Evolutionary conservation across 2,888 invertebrate genomes (phyloP).

Genomic region (Rhopalosiphum nymphaeae): DNA sequence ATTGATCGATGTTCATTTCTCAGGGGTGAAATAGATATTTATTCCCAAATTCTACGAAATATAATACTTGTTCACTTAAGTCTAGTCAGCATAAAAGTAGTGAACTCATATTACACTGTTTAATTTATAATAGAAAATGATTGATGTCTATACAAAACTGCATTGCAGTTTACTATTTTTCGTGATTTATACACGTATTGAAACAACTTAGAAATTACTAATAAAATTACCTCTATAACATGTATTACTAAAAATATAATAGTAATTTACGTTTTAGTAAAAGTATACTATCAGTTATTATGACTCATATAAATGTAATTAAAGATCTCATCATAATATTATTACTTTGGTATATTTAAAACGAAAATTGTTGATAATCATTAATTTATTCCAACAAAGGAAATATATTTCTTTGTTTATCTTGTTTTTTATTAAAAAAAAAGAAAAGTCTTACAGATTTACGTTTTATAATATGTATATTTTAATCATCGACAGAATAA

Average conservation of each 20-base stretch:
- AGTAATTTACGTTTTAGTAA: background rate
- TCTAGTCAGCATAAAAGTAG: background rate
- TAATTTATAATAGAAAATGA: background rate
- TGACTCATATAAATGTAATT: background rate
- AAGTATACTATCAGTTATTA: background rate
- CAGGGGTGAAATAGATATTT: background rate
- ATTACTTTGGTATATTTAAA: background rate
- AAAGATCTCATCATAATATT: background rate
- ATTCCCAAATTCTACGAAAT: background rate
- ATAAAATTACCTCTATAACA: background rate
- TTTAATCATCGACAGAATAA: background rate
- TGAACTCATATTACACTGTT: background rate
- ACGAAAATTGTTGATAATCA: background rate
- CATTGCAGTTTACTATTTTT: background rate
- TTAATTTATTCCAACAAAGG: background rate
- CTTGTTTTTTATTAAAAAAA: background rate
- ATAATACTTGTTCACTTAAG: background rate
- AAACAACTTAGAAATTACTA: background rate
- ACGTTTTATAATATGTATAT: background rate
- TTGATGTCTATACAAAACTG: background rate
- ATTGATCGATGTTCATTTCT: background rate
- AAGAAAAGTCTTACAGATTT: background rate
- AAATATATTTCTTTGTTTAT: constrained; percentile 19
- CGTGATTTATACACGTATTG: background rate
- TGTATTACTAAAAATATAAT: background rate